phyloP scores from a whole-genome alignment of 2,797 vertebrate genomes.

The Moxostoma hubbsi region DNA sequence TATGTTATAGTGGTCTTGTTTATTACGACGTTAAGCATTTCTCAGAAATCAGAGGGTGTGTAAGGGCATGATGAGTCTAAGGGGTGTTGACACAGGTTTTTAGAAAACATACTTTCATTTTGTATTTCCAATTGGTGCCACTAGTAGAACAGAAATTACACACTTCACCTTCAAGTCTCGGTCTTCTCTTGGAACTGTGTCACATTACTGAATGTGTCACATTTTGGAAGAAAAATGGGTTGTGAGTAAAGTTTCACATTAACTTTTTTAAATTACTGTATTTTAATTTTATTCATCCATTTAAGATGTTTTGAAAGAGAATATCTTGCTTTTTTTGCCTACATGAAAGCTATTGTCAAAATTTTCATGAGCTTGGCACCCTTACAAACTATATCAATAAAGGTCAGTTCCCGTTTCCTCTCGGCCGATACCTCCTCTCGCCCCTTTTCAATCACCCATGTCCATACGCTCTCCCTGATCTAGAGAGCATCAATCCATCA shows the following conservation, averaged over 20 bases:
- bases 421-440: slow-evolving; percentile 10
- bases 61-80: no score
- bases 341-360: neutral
- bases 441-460: slow-evolving; percentile 28
- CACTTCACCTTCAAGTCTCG: no score
- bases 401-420: slow-evolving; percentile 36
- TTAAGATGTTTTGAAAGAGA: slow-evolving; percentile 16
- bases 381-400: slow-evolving; percentile 8
- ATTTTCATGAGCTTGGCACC: slow-evolving; percentile 35
- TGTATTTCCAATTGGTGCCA: no score
- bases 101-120: no score
- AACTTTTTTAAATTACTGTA: neutral
- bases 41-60: no score
- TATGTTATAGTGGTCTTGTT: no score
- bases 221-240: neutral
- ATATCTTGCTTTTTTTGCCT: slow-evolving; percentile 1
- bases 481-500: slow-evolving; percentile 30
- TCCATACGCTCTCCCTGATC: slow-evolving; percentile 21
- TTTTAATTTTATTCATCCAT: neutral
- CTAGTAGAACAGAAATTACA: no score
- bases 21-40: no score
- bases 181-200: no score
- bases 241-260: neutral
- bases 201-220: neutral
- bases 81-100: no score